These are phyloP conservation scores for Hydropotes inermis DNA, from an alignment of 2,113 vertebrate genomes.

Conservation along the genomic window DNA sequence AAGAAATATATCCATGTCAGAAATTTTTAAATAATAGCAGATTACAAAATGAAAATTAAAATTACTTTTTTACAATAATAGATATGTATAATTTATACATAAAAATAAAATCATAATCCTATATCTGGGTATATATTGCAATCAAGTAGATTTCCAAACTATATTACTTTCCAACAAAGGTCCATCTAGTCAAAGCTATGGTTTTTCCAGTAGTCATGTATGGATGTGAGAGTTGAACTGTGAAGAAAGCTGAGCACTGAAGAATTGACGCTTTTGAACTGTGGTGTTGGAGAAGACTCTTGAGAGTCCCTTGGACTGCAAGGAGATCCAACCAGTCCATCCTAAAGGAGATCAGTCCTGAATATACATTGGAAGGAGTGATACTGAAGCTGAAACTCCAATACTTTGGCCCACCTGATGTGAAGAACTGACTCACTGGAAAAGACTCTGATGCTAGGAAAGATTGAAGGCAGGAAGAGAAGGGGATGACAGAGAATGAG, in stretches of 20 bases:
- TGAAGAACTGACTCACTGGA: neutral
- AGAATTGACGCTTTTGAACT: neutral
- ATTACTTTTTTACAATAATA: neutral
- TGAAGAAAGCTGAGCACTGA: neutral
- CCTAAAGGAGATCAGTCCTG: neutral
- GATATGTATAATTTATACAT: neutral
- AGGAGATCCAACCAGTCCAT: neutral
- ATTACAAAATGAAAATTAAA: slow-evolving; percentile 24
- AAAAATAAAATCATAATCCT: neutral
- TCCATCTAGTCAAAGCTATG: neutral
- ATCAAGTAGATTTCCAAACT: slow-evolving; percentile 21
- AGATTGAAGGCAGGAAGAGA: neutral
- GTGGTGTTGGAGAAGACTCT: neutral
- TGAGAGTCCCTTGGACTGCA: neutral
- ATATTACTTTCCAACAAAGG: neutral
- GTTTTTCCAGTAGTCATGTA: neutral
- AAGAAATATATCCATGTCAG: neutral
- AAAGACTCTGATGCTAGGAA: neutral
- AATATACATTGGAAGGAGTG: neutral
- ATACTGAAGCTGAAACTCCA: neutral
- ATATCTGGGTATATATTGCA: neutral
- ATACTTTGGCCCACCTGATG: neutral
- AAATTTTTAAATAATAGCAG: neutral
- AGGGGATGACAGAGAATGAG: neutral
- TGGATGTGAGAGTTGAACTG: neutral